phyloP scores from a whole-genome alignment of 2,888 invertebrate species.

The Leuctra nigra region DNA sequence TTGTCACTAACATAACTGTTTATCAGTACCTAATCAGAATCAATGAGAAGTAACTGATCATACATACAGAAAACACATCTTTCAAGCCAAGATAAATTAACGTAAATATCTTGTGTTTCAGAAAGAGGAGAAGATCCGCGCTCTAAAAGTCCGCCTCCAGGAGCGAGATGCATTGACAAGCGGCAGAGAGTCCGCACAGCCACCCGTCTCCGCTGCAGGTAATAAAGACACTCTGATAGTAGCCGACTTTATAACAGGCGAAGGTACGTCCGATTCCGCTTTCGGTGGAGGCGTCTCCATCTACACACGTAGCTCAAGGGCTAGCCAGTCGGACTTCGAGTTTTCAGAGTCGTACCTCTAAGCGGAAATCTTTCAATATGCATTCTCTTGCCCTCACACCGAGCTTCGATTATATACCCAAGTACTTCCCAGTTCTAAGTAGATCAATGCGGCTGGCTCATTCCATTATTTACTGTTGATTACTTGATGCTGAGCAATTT shows the following conservation, averaged over 20 bases:
- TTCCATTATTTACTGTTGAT: too few relatives aligned
- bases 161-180: constrained; percentile 66
- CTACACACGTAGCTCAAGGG: constrained; percentile 73
- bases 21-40: too few relatives aligned
- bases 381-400: too few relatives aligned
- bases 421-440: too few relatives aligned
- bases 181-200: constrained; percentile 40
- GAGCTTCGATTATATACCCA: too few relatives aligned
- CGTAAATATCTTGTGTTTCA: constrained; percentile 41
- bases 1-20: too few relatives aligned
- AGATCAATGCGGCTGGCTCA: too few relatives aligned
- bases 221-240: constrained; percentile 68
- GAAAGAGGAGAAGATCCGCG: constrained; percentile 86
- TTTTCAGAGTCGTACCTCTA: constrained; percentile 84
- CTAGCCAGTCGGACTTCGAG: constrained; percentile 80
- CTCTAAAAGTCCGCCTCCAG: constrained; percentile 70
- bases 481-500: too few relatives aligned
- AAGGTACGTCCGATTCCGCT: constrained; percentile 74
- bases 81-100: too few relatives aligned
- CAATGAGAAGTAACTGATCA: too few relatives aligned
- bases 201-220: constrained; percentile 35
- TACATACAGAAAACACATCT: too few relatives aligned
- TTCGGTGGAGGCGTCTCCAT: constrained; percentile 60
- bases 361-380: constrained; percentile 30
- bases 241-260: constrained; percentile 68